Percentiles rank a stretch among this genome's conserved stretches.
Conservation (phyloP, 1,140 invertebrate species). For the Trinorchestia longiramus region DNA sequence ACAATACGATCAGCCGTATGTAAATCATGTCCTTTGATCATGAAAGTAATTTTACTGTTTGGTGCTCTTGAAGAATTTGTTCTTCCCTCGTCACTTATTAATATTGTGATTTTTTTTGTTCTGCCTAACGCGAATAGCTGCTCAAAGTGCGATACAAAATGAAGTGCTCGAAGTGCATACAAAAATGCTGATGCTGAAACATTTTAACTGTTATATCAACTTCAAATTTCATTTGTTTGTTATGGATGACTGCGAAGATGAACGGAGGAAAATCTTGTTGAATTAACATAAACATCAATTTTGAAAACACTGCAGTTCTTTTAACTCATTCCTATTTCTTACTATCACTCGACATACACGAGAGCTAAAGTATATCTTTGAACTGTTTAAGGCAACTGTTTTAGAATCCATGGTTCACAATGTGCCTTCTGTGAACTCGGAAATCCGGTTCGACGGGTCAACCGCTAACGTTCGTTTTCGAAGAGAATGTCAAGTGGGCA, state of each 20-base stretch:
- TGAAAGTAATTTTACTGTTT: not conserved
- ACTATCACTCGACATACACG: not conserved
- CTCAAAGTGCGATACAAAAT: not conserved
- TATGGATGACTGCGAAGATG: not conserved
- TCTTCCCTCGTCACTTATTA: not conserved
- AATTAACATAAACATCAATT: not conserved
- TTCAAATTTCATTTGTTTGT: not conserved
- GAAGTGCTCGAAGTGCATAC: too few relatives aligned
- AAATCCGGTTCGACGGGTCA: not conserved
- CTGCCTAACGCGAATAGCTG: not conserved
- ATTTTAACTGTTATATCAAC: not conserved
- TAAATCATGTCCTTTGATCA: not conserved
- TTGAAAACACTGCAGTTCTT: not conserved
- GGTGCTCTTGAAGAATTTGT: not conserved
- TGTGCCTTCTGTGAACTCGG: not conserved
- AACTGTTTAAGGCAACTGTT: not conserved
- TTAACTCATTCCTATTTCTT: not conserved
- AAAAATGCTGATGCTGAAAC: too few relatives aligned
- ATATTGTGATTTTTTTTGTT: not conserved
- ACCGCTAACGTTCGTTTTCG: not conserved
- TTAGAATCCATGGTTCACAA: not conserved
- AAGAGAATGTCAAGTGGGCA: not conserved
- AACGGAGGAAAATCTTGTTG: not conserved
- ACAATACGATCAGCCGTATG: too few relatives aligned
- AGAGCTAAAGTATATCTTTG: not conserved